Percentiles rank a stretch among this genome's conserved stretches.
phyloP scores from a whole-genome alignment of 2,113 vertebrate species.

The Mungos mungo region DNA sequence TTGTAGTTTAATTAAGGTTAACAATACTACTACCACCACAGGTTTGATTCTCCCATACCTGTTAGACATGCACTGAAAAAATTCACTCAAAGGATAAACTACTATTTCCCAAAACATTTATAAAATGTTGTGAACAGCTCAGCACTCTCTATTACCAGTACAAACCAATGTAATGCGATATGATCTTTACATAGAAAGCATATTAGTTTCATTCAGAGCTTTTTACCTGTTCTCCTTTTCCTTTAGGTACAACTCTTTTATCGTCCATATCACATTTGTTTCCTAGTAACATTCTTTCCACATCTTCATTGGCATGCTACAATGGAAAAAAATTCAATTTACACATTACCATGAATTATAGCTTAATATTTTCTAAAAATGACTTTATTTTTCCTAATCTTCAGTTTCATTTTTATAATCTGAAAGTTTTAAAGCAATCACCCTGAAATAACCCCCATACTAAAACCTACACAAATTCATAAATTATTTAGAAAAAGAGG shows the following conservation, averaged over 20 bases:
- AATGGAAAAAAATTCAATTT: constrained; percentile 65
- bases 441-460: not conserved
- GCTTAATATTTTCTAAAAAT: constrained; percentile 8
- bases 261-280: constrained; percentile 99
- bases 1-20: not conserved
- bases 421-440: constrained; percentile 44
- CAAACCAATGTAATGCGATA: not conserved
- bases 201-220: not conserved
- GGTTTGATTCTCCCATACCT: not conserved
- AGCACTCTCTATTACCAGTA: not conserved
- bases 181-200: not conserved
- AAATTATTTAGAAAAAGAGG: not conserved
- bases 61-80: not conserved
- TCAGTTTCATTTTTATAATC: not conserved
- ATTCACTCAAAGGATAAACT: not conserved
- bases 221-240: constrained; percentile 98
- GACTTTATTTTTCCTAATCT: constrained; percentile 26
- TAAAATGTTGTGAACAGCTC: not conserved
- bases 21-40: not conserved
- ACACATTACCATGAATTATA: not conserved
- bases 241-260: constrained; percentile 97
- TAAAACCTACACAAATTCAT: not conserved
- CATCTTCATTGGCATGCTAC: constrained; percentile 99
- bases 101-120: not conserved
- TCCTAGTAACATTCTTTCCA: constrained; percentile 99